Base-by-base conservation (phyloP, 2,888 invertebrate genomes). In the Hemithea aestivaria region DNA sequence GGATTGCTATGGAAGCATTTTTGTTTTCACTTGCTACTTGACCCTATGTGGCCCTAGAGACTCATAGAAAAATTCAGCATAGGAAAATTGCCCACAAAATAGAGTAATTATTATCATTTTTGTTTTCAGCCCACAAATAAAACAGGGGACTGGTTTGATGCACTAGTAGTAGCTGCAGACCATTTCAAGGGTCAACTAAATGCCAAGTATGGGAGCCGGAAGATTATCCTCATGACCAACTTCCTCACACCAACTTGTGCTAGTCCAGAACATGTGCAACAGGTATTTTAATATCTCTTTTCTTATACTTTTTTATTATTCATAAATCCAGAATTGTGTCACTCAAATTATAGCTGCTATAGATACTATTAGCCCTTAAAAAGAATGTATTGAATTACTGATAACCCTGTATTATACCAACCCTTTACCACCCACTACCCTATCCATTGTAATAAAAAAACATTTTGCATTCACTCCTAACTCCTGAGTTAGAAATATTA, bases 191-290 rank as follows among this genome's bases (percentile, higher is more conserved):
- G 76, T 50, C 65, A 68, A 10, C 51, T 53, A 32, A 68, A 64
- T 9, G 53, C 58, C 0, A 83, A 76, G 35, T 66, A 78, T 8
- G 42, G 49, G 23, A 65, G 54, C 26, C 76, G 73, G 52, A 90
- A 92, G 51, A 83, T 94, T 30, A 87, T 93, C 22, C 66, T 94
- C 10, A 88, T 93, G 61, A 91, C 91, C 1, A 91, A 93, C 59
- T 90, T 93, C 36, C 53, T 66, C 38, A 58, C 58, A 33, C 79
- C 79, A 26, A 83, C 87, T 1, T 61, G 67, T 9, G 73, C 84
- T 28, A 83, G 83, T 34, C 72, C 79, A 10, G 73, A 81, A 31
- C 77, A 89, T 36, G 57, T 89, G 25, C 83, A 89, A 41, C 51
- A 62, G 62, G 84, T 82, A 58, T 43, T 50, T 35, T 7, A 7